phyloP scores from a whole-genome alignment of 2,888 invertebrate species.

The Hirudinaria manillensis region DNA sequence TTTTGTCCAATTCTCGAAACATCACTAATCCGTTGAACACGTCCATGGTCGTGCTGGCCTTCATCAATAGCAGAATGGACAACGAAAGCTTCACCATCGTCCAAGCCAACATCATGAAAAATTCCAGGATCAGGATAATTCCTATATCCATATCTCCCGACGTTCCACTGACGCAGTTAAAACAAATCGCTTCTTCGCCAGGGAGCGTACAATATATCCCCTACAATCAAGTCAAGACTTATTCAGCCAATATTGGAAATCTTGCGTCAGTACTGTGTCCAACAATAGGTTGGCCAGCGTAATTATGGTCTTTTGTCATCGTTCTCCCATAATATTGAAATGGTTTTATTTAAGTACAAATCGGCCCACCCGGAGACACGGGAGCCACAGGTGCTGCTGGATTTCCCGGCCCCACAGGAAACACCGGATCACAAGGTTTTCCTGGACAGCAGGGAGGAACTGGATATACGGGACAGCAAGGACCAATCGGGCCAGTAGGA shows the following conservation, averaged over 20 bases:
- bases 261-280: conserved; percentile 14
- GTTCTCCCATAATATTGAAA: not conserved
- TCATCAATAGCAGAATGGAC: conserved; percentile 29
- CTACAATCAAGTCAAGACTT: not conserved
- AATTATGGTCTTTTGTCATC: not conserved
- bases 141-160: conserved; percentile 27
- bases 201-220: conserved; percentile 19
- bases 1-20: conserved; percentile 11
- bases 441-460: conserved; percentile 36
- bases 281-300: not conserved
- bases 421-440: conserved; percentile 34
- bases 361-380: conserved; percentile 40
- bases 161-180: conserved; percentile 5
- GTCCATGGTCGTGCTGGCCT: conserved; percentile 15
- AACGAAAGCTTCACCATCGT: not conserved
- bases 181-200: conserved; percentile 18
- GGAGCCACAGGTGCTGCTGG: conserved; percentile 62
- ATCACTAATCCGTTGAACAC: conserved; percentile 20
- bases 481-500: conserved; percentile 34
- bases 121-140: conserved; percentile 9
- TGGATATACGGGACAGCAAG: conserved; percentile 26
- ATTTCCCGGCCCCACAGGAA: conserved; percentile 56
- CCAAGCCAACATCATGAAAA: conserved; percentile 25
- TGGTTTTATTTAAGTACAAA: conserved; percentile 53
- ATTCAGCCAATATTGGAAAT: not conserved